These are phyloP conservation scores for Drosophila ohnishii DNA, from an alignment of 1,140 invertebrate genomes.

Conservation along the genomic window DNA sequence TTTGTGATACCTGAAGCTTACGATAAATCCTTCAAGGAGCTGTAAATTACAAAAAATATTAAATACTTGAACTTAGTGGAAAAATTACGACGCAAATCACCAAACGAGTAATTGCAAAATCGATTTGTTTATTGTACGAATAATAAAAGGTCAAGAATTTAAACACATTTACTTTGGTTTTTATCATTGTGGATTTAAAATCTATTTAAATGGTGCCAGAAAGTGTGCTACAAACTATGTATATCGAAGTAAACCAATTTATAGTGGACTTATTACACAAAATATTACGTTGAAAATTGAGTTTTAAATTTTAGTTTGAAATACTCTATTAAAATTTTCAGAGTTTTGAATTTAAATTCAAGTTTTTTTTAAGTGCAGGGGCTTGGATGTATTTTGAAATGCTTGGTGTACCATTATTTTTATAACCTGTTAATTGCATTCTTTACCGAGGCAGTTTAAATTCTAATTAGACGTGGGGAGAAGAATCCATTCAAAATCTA, in stretches of 20 bases:
- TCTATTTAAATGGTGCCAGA: not conserved
- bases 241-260: not conserved
- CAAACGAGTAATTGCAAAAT: not conserved
- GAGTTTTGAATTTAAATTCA: no score
- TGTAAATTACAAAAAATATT: not conserved
- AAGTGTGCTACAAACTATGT: not conserved
- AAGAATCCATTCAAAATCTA: constrained; percentile 3
- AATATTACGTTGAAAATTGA: not conserved
- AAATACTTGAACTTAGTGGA: not conserved
- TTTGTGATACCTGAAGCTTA: not conserved
- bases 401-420: constrained; percentile 25
- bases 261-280: not conserved
- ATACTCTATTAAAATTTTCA: not conserved
- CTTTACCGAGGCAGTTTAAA: constrained; percentile 20
- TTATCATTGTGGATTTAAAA: not conserved
- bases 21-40: no score
- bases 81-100: not conserved
- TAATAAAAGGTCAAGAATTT: not conserved
- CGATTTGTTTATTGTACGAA: no score
- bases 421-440: constrained; percentile 42
- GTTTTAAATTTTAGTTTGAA: not conserved
- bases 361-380: not conserved
- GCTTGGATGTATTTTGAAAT: not conserved
- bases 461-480: constrained; percentile 24
- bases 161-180: not conserved